Evolutionary conservation across 2,113 vertebrate species (phyloP), one percentile per base, ranked within the genome.

Genomic region (Microtus ochrogaster): DNA sequence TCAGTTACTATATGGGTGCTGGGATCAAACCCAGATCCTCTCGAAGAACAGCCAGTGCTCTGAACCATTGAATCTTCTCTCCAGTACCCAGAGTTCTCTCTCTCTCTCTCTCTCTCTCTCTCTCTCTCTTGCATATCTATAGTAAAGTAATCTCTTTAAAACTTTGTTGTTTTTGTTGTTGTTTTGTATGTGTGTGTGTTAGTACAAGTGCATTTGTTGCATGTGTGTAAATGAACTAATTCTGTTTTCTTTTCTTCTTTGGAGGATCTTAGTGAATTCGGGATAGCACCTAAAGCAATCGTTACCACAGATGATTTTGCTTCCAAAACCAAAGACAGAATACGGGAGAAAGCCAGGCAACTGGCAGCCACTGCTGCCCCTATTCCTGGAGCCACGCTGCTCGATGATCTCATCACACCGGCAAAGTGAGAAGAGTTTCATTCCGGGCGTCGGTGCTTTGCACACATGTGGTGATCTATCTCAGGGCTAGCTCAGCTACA

Each of bases 241-340:
- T 73, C 30, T 95, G 76, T 93, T 79, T 97, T 24, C 49, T 74
- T 73, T 86, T 85, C 88, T 94, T 22, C 94, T 96, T 95, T 96
- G 1, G 85, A 99, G 99, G 99, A 99, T 98, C 98, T 99, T 16
- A 93, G 99, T 91, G 99, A 99, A 97, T 99, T 99, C 96, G 99
- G 99, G 66, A 99, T 99, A 91, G 99, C 99, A 33, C 99, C 99
- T 30, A 98, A 97, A 92, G 98, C 99, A 14, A 99, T 99, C 98
- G 99, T 98, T 68, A 99, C 99, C 63, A 99, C 99, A 3, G 99
- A 98, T 74, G 99, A 99, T 95, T 99, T 99, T 98, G 98, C 98
- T 17, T 99, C 99, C 28, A 98, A 99, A 96, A 98, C 98, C 95
- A 99, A 98, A 89, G 99, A 99, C 72, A 97, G 91, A 91, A 98